Evolutionary conservation across 2,113 vertebrate species (phyloP).

Genomic region (Progne subis): DNA sequence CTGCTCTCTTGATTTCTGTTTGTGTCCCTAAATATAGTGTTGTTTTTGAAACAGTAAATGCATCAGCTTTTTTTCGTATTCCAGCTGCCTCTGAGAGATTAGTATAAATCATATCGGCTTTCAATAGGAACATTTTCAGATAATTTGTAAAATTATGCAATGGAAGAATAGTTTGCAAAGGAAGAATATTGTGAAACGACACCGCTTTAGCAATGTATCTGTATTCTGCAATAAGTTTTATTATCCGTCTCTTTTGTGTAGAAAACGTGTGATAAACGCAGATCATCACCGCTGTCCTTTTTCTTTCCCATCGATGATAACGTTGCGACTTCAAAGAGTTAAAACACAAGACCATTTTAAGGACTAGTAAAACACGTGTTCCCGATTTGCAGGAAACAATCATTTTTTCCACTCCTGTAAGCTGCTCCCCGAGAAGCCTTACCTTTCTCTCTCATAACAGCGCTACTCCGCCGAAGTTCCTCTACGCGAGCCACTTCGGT

Average conservation of each 20-base stretch:
- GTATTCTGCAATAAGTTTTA: neutral
- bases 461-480: neutral
- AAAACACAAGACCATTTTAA: neutral
- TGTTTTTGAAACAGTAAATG: neutral
- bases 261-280: neutral
- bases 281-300: rapidly evolving
- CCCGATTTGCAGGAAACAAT: conserved; percentile 22
- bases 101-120: conserved; percentile 14
- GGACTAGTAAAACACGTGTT: neutral
- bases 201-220: conserved; percentile 2
- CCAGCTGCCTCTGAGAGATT: neutral
- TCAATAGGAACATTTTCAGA: conserved; percentile 36
- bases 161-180: conserved; percentile 24
- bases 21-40: neutral
- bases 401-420: neutral
- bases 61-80: conserved; percentile 16
- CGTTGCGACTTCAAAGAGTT: neutral
- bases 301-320: neutral
- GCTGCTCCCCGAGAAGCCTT: neutral
- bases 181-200: conserved; percentile 5
- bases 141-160: conserved; percentile 34
- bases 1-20: neutral
- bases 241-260: neutral
- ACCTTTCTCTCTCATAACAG: neutral
- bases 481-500: rapidly evolving